Base-by-base conservation (phyloP, 30 jellyfish, hydroid and myxozoan genomes). In the Aurelia aurita region DNA sequence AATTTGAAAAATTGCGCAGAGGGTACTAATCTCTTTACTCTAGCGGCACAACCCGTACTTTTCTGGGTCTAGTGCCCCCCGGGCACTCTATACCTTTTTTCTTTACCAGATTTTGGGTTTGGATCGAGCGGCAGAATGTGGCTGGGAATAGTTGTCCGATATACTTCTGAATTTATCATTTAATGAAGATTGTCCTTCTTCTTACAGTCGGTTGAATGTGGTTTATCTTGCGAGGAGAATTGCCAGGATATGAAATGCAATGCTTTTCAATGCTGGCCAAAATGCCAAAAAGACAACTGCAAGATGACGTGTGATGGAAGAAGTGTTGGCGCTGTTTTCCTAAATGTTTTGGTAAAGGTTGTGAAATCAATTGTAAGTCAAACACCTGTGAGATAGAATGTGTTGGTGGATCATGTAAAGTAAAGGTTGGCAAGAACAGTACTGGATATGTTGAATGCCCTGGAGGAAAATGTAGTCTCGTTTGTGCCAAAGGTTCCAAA, bases 301-400 rank as follows among this genome's bases (percentile, higher is more conserved):
- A 63, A 63, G 21, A 61, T 78, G 55, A 78, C 72, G 13, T 78
- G 89, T n/a, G 62, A 7, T 1, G 80, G 67, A 6, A 31, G 53
- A 21, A 25, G 26, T 39, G 23, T 18, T 49, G 20, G 27, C 58
- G 31, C 26, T 78, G 89, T 79, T 62, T 60, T 23, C 70, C 80
- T 8, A 39, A 29, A 26, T 78, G 89, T 43, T 14, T 1, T 61
- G 89, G 89, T 3, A 78, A 63, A 22, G 47, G 47, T 45, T 78
- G 89, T 32, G 72, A 61, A 23, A 61, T 78, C n/a, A 44, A 78
- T 32, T 78, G 89, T 72, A 61, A 60, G 70, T 20, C 89, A 15
- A 23, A 31, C 10, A 21, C 61, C 46, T 78, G 89, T 25, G 89
- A 78, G 61, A 69, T 79, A 1, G 10, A 7, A 14, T 78, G 89